A percentile compares a stretch with the other conserved stretches of the same genome.
phyloP scores from a whole-genome alignment of 37 sponge, comb jelly and placozoan species.

The Crambe crambe region DNA sequence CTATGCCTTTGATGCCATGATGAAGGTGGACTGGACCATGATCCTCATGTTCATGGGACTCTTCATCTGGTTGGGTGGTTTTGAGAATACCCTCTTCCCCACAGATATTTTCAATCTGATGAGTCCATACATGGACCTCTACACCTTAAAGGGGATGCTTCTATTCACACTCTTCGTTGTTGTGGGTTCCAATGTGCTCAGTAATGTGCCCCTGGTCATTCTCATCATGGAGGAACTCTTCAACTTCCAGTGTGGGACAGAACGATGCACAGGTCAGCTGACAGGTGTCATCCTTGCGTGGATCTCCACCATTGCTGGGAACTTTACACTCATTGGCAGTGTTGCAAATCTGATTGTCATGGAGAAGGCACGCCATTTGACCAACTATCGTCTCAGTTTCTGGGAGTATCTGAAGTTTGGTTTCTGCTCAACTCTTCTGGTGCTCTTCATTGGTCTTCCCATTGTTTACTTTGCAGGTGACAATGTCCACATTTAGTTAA shows the following conservation, averaged over 20 bases:
- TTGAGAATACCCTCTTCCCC: slow-evolving; percentile 76
- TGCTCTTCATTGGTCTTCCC: slow-evolving; percentile 64
- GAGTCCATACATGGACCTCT: slow-evolving; percentile 51
- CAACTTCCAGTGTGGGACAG: slow-evolving; percentile 43
- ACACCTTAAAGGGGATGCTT: slow-evolving; percentile 52
- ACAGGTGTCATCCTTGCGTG: slow-evolving; percentile 77
- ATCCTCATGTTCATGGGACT: slow-evolving; percentile 89
- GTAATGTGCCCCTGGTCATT: slow-evolving; percentile 87
- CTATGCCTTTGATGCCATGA: slow-evolving; percentile 70
- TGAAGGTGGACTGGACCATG: slow-evolving; percentile 86
- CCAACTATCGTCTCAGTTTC: slow-evolving; percentile 67
- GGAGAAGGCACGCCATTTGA: slow-evolving; percentile 69
- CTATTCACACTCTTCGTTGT: slow-evolving; percentile 72
- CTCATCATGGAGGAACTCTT: slow-evolving; percentile 60
- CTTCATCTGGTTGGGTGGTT: slow-evolving; percentile 88
- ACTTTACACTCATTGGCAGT: slow-evolving; percentile 89
- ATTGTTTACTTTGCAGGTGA: slow-evolving; percentile 70
- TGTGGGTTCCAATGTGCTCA: slow-evolving; percentile 80
- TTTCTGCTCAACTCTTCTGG: slow-evolving; percentile 69
- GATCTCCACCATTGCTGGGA: slow-evolving; percentile 87
- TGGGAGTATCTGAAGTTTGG: slow-evolving; percentile 84
- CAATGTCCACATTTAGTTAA: background rate
- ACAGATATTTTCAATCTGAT: slow-evolving; percentile 34
- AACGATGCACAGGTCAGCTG: slow-evolving; percentile 26
- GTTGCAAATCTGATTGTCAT: slow-evolving; percentile 92